A percentile compares a stretch with the other conserved stretches of the same genome.
Conservation (phyloP, 2,888 invertebrate species). For the Drymonia ruficornis region DNA sequence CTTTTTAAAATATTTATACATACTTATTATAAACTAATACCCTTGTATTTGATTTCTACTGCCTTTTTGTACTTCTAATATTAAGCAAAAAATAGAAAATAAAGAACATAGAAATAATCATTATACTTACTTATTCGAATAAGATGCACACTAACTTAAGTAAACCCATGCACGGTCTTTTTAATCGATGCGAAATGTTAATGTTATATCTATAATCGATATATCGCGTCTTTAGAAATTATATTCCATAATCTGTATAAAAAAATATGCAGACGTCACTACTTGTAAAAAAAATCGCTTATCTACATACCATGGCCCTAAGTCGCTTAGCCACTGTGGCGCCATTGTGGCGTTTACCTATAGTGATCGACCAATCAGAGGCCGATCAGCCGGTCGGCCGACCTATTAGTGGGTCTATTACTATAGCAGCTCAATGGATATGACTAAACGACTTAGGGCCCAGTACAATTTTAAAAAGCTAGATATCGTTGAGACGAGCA, state of each 20-base stretch:
- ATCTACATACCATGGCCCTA: too few species aligned
- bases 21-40: constrained; percentile 4
- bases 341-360: too few species aligned
- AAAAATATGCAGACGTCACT: neutral
- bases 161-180: constrained; percentile 27
- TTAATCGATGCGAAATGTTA: constrained; percentile 12
- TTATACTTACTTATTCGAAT: constrained; percentile 35
- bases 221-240: neutral
- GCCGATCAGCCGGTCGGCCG: too few species aligned
- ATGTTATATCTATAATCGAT: constrained; percentile 18
- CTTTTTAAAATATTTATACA: too few species aligned
- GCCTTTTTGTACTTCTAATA: constrained; percentile 47
- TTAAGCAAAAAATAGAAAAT: constrained; percentile 16
- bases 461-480: too few species aligned
- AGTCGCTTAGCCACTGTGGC: too few species aligned
- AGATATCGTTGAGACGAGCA: too few species aligned
- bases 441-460: too few species aligned
- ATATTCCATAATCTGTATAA: neutral
- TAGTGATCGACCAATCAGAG: too few species aligned
- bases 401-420: too few species aligned
- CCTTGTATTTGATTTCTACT: constrained; percentile 34
- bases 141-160: constrained; percentile 34
- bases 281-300: neutral
- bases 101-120: constrained; percentile 32
- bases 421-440: too few species aligned